Conservation (phyloP, 1,140 invertebrate species). For the Maniola jurtina region DNA sequence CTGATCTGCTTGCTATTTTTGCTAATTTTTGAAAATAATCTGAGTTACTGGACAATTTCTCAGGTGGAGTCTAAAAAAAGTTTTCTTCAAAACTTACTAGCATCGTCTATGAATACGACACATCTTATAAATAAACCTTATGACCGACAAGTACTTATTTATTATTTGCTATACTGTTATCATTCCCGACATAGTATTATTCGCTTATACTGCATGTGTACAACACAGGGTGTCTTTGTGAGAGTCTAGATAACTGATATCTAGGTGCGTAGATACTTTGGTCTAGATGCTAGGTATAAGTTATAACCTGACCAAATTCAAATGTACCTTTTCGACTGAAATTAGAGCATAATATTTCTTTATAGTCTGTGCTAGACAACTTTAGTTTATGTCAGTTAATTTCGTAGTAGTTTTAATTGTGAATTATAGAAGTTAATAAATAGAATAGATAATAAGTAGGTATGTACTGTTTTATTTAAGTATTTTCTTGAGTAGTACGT, state of each 20-base stretch:
- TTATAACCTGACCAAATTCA: conserved; percentile 32
- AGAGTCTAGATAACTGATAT: conserved; percentile 56
- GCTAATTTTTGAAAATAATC: no score
- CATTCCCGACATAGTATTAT: conserved; percentile 34
- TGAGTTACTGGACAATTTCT: not conserved
- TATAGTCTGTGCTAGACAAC: conserved; percentile 1
- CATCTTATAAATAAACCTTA: conserved; percentile 69
- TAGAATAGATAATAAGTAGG: no score
- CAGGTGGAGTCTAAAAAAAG: no score
- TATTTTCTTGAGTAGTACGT: no score
- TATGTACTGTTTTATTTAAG: no score
- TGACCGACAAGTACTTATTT: conserved; percentile 60
- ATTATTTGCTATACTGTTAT: conserved; percentile 59
- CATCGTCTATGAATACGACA: conserved; percentile 49
- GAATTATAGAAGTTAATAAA: no score
- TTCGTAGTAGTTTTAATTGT: not conserved
- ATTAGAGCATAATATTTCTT: not conserved
- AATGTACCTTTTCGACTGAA: conserved; percentile 9
- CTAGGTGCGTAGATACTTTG: conserved; percentile 36
- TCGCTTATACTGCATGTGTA: conserved; percentile 44
- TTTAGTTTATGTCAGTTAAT: not conserved
- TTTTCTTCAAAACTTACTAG: not conserved
- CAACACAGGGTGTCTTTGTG: conserved; percentile 57
- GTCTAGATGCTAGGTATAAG: conserved; percentile 24
- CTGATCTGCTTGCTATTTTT: no score